Evolutionary conservation across 2,113 vertebrate genomes (phyloP), one percentile per base, ranked within the genome.

Genomic region (Tychaedon coryphoeus): DNA sequence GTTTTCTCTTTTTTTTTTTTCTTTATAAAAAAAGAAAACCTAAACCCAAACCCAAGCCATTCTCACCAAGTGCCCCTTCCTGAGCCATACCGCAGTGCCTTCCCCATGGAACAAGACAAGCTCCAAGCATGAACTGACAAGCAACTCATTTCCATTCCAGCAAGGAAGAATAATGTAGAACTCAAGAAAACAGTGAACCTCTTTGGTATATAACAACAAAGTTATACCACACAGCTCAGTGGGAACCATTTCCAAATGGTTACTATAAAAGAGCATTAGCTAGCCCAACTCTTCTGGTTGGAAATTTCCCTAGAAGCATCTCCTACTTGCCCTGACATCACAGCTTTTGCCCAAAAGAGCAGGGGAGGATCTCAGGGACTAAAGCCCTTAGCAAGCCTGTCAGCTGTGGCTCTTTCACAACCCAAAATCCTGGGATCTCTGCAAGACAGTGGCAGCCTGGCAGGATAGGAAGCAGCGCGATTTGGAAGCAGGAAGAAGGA

Each of bases 141-240:
- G 62, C 62, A 61, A 74, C 64, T 36, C n/a, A 1, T 45, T 73
- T 93, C 70, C 94, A 76, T 85, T 60, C 77, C 88, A 87, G 88
- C 92, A 50, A 85, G 90, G 29, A 90, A 92, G 64, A 92, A 67
- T 15, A 66, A 71, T 2, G 9, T 81, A 79, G 56, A 82, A 64
- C 84, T 64, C 83, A 64, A 82, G 18, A 61, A 92, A 93, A 86
- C 83, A 78, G 45, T 85, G 90, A 95, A 92, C 96, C 94, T 98
- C 98, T 98, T 98, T 98, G 98, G 98, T 98, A 97, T 96, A 64
- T 61, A 93, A 92, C 2, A 36, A 89, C 23, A 78, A 80, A 82
- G 86, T 94, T 48, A 96, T 92, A 95, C 86, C 93, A 88, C 58
- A 92, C 84, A 93, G 93, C 76, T 95, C 66, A 86, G 94, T 80